These are phyloP conservation scores for Gadus macrocephalus DNA, from an alignment of 2,113 vertebrate genomes.

Conservation along the genomic window DNA sequence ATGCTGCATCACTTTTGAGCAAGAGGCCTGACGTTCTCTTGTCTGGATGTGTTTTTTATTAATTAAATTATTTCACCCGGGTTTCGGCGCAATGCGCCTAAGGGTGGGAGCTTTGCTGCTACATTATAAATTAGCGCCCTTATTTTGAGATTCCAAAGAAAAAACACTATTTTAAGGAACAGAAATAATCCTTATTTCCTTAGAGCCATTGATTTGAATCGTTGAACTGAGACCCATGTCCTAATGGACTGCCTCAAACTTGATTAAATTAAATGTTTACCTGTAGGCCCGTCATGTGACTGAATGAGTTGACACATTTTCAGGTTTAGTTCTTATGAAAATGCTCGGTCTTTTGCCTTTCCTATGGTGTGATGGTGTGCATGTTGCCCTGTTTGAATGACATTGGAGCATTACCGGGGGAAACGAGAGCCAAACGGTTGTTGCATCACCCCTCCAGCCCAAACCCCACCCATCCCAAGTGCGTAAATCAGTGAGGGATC, in stretches of 20 bases:
- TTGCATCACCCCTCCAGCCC: slow-evolving; percentile 54
- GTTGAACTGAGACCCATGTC: too few relatives aligned
- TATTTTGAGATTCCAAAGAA: slow-evolving; percentile 33
- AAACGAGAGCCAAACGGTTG: slow-evolving; percentile 66
- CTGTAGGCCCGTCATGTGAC: too few relatives aligned
- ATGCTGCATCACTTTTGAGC: slow-evolving; percentile 42
- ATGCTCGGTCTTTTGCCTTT: slow-evolving; percentile 16
- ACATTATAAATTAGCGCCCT: slow-evolving; percentile 23
- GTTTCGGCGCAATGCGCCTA: slow-evolving; percentile 51
- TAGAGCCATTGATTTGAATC: too few relatives aligned
- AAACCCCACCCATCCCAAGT: slow-evolving; percentile 51
- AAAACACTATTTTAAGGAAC: neutral
- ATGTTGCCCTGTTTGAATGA: slow-evolving; percentile 62
- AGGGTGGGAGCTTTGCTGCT: slow-evolving; percentile 35
- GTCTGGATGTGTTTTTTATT: slow-evolving; percentile 36
- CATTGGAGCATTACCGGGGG: slow-evolving; percentile 69
- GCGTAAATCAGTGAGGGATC: slow-evolving; percentile 61
- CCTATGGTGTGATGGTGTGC: slow-evolving; percentile 42
- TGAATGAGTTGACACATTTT: too few relatives aligned
- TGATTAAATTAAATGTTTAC: too few relatives aligned
- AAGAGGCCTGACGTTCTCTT: slow-evolving; percentile 4
- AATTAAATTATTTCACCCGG: slow-evolving; percentile 40
- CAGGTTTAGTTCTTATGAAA: slow-evolving; percentile 1
- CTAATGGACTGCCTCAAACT: too few relatives aligned
- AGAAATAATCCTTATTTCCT: too few relatives aligned